Conservation (phyloP, 2,113 vertebrate genomes). For the Maccullochella peelii region DNA sequence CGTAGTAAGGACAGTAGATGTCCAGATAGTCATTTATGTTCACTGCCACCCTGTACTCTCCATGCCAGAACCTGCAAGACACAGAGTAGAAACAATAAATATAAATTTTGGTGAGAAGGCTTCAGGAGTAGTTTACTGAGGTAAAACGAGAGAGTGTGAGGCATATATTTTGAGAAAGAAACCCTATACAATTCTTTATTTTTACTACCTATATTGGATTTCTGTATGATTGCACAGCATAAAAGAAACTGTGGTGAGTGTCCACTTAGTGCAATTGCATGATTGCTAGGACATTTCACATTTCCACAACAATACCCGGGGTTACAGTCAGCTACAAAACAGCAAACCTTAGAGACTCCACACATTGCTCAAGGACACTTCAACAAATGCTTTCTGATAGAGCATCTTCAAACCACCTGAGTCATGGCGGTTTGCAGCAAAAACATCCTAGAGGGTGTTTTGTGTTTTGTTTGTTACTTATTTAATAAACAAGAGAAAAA, state of each 20-base stretch:
- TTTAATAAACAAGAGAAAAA: constrained; percentile 48
- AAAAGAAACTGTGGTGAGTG: constrained; percentile 1
- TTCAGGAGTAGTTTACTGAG: constrained; percentile 1
- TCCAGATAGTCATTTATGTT: constrained; percentile 98
- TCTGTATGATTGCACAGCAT: constrained; percentile 44
- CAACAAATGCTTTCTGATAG: constrained; percentile 24
- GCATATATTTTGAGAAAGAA: constrained; percentile 6
- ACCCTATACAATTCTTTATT: constrained; percentile 11
- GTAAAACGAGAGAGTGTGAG: constrained; percentile 18
- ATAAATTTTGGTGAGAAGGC: background rate
- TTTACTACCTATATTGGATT: constrained; percentile 53
- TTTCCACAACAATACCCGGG: constrained; percentile 24
- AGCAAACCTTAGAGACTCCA: constrained; percentile 14
- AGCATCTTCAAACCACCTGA: constrained; percentile 34
- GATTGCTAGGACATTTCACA: constrained; percentile 12
- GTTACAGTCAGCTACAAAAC: constrained; percentile 8
- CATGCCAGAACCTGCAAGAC: constrained; percentile 90
- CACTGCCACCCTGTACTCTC: constrained; percentile 94
- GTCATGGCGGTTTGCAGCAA: constrained; percentile 1
- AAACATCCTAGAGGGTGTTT: constrained; percentile 39
- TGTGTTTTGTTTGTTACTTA: background rate
- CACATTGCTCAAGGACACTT: constrained; percentile 44
- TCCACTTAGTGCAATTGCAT: constrained; percentile 22
- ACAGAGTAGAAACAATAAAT: background rate
- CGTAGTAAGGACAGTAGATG: constrained; percentile 97